Conservation (phyloP, 2,888 invertebrate genomes). For the Octodonta nipae region DNA sequence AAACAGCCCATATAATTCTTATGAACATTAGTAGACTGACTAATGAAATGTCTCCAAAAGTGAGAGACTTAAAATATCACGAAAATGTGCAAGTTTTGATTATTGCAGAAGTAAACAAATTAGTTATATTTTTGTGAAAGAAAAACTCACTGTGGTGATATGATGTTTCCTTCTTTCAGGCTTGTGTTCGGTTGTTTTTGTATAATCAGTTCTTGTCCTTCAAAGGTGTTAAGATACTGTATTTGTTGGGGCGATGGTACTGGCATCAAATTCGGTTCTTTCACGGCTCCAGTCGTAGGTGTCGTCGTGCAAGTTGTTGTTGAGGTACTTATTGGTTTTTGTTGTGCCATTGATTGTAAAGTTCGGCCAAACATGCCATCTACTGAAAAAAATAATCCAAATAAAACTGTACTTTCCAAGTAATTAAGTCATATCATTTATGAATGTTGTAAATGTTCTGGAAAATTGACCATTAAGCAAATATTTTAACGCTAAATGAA, state of each 20-base stretch:
- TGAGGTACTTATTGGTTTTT: slow-evolving; percentile 38
- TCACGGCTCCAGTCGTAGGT: slow-evolving; percentile 30
- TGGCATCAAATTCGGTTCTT: slow-evolving; percentile 85
- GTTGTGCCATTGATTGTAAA: slow-evolving; percentile 48
- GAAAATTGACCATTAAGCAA: too few species aligned
- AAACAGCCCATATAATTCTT: too few species aligned
- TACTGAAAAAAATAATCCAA: too few species aligned
- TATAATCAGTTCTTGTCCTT: slow-evolving; percentile 91
- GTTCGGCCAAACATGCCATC: slow-evolving; percentile 53
- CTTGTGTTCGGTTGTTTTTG: slow-evolving; percentile 91
- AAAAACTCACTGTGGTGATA: slow-evolving; percentile 58
- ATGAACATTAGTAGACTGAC: too few species aligned
- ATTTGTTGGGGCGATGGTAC: slow-evolving; percentile 94
- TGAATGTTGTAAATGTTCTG: too few species aligned
- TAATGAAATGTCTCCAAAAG: too few species aligned
- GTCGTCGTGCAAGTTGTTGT: slow-evolving; percentile 30
- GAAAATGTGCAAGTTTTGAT: too few species aligned
- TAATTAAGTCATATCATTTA: too few species aligned
- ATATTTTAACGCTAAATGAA: too few species aligned
- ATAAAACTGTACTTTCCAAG: too few species aligned
- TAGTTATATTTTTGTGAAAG: neutral
- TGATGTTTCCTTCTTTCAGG: slow-evolving; percentile 61
- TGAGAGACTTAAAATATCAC: too few species aligned
- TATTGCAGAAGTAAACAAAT: too few species aligned
- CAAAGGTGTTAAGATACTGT: slow-evolving; percentile 87